Evolutionary conservation across 2,797 vertebrate genomes (phyloP).

Genomic region (Sternarchorhynchus goeldii): DNA sequence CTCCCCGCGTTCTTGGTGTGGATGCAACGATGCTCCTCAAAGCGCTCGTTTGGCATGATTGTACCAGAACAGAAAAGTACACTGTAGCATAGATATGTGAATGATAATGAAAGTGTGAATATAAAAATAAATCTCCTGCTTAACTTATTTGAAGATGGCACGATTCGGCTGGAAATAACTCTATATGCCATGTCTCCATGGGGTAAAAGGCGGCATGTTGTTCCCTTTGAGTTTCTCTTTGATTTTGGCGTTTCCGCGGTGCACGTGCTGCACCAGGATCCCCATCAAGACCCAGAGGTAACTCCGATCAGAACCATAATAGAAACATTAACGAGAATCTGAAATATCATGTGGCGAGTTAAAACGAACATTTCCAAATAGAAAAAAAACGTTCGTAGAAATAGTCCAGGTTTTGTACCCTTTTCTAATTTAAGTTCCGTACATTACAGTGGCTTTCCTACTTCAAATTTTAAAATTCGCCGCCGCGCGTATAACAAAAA

Average conservation of each 20-base stretch:
- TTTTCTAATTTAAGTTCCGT: too few relatives aligned
- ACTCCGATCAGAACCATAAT: slow-evolving; percentile 12
- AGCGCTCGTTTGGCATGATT: slow-evolving; percentile 75
- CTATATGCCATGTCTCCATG: slow-evolving; percentile 94
- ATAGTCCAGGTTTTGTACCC: too few relatives aligned
- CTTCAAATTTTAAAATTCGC: background rate
- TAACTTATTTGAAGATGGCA: slow-evolving; percentile 81
- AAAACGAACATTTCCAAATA: slow-evolving; percentile 16
- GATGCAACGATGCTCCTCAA: slow-evolving; percentile 76
- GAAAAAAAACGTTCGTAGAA: background rate
- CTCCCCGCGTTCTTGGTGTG: slow-evolving; percentile 69
- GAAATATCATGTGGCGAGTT: slow-evolving; percentile 21
- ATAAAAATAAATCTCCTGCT: slow-evolving; percentile 85
- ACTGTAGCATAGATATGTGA: slow-evolving; percentile 88
- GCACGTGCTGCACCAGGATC: slow-evolving; percentile 8
- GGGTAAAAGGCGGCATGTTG: slow-evolving; percentile 77
- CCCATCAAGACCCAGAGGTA: slow-evolving; percentile 13
- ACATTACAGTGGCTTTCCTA: background rate
- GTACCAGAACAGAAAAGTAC: slow-evolving; percentile 82
- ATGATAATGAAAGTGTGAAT: slow-evolving; percentile 89
- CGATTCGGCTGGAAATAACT: slow-evolving; percentile 78
- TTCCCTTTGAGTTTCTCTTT: slow-evolving; percentile 68
- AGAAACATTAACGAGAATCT: background rate
- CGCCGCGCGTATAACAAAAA: background rate
- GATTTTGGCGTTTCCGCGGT: slow-evolving; percentile 25